Percentiles rank a stretch among this genome's conserved stretches.
Evolutionary conservation across 2,888 invertebrate species (phyloP).

Genomic region (Ennomos quercinarius): DNA sequence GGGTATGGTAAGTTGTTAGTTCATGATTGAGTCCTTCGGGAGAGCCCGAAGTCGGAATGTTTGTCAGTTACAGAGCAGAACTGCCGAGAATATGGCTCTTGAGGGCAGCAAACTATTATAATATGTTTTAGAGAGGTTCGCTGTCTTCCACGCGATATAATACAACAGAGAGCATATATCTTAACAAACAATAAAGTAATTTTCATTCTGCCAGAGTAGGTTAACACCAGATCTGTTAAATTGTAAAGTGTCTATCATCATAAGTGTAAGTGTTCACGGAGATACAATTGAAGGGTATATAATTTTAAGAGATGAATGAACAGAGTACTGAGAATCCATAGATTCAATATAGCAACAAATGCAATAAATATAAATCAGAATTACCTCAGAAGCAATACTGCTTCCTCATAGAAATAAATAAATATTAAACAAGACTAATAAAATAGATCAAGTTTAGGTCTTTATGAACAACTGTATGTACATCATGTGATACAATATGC

Average conservation of each 20-base stretch:
- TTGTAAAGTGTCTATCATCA: conserved; percentile 66
- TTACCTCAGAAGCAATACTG: conserved; percentile 78
- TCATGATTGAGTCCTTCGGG: conserved; percentile 47
- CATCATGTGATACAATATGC: conserved; percentile 15
- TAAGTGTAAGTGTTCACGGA: conserved; percentile 61
- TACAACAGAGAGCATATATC: conserved; percentile 75
- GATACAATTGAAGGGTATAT: conserved; percentile 54
- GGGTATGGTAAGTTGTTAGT: conserved; percentile 60
- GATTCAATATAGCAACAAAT: conserved; percentile 51
- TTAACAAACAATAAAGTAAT: conserved; percentile 56
- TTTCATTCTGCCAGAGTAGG: conserved; percentile 66
- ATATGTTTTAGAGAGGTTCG: conserved; percentile 83
- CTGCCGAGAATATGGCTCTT: conserved; percentile 66
- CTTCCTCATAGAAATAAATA: conserved; percentile 66
- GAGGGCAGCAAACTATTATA: conserved; percentile 77
- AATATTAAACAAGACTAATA: conserved; percentile 52
- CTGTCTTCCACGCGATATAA: conserved; percentile 73
- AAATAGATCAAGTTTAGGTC: conserved; percentile 55
- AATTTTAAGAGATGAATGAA: conserved; percentile 38
- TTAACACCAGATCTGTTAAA: conserved; percentile 79
- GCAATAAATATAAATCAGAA: conserved; percentile 61
- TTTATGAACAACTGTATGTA: conserved; percentile 50
- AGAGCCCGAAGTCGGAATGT: conserved; percentile 45
- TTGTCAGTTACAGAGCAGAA: conserved; percentile 58
- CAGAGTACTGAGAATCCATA: conserved; percentile 24